These are phyloP conservation scores for Teleogryllus oceanicus DNA, from an alignment of 2,888 invertebrate genomes.

Conservation along the genomic window DNA sequence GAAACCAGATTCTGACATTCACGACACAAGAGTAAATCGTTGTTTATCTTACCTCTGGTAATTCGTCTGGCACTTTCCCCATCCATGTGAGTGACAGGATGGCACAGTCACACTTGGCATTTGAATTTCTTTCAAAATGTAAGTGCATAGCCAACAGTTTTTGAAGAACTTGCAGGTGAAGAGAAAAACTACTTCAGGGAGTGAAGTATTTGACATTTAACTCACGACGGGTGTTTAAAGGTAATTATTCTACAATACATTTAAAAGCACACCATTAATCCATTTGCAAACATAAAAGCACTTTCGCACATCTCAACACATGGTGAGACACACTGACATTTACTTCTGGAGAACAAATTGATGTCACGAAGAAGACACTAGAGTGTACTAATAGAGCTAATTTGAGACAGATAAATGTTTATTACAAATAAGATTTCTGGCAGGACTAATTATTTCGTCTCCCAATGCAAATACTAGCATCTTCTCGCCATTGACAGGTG, in stretches of 20 bases:
- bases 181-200: not conserved
- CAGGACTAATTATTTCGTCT: not conserved
- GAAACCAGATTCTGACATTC: not conserved
- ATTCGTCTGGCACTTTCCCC: constrained; percentile 95
- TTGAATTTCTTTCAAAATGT: constrained; percentile 90
- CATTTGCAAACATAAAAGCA: not conserved
- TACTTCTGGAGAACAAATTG: no score
- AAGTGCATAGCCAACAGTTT: constrained; percentile 70
- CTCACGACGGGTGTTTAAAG: not conserved
- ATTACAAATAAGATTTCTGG: not conserved
- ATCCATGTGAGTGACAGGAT: constrained; percentile 95
- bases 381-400: not conserved
- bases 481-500: not conserved
- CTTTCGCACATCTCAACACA: not conserved
- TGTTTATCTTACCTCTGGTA: constrained; percentile 74
- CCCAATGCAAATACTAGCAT: not conserved
- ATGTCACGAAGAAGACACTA: not conserved
- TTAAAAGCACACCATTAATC: not conserved
- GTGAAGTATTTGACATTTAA: not conserved
- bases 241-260: not conserved
- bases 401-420: not conserved
- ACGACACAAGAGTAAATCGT: constrained; percentile 1
- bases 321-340: not conserved
- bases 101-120: constrained; percentile 92
- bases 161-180: not conserved